These are phyloP conservation scores for Cryptophagus acutangulus DNA, from an alignment of 2,888 invertebrate species.

Conservation along the genomic window DNA sequence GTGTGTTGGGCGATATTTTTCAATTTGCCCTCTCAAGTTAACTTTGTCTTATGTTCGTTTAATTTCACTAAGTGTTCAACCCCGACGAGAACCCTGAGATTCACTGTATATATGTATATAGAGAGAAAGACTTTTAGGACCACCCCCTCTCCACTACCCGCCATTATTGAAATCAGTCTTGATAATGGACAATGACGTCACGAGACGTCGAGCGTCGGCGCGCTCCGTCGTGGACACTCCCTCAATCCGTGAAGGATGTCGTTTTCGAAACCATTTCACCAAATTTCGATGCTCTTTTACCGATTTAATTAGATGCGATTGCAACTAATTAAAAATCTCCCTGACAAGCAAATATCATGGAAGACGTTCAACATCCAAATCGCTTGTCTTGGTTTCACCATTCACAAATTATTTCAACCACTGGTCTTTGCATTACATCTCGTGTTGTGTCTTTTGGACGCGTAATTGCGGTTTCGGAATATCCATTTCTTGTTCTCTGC, in stretches of 20 bases:
- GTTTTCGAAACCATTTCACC: too few species aligned
- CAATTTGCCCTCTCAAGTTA: constrained; percentile 37
- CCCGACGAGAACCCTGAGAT: constrained; percentile 42
- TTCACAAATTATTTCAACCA: too few species aligned
- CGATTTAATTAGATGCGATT: too few species aligned
- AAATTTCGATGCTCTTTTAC: too few species aligned
- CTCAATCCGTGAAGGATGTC: constrained; percentile 21
- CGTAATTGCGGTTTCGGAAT: too few species aligned
- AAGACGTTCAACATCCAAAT: too few species aligned
- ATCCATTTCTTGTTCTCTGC: constrained; percentile 17
- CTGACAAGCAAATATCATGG: too few species aligned
- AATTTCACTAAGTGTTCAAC: constrained; percentile 46
- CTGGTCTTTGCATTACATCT: too few species aligned
- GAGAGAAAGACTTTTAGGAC: constrained; percentile 10
- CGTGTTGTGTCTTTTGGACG: too few species aligned
- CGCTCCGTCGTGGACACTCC: constrained; percentile 39
- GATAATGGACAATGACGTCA: constrained; percentile 49
- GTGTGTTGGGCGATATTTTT: constrained; percentile 45
- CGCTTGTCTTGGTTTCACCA: too few species aligned
- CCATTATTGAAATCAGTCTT: constrained; percentile 52
- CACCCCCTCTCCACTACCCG: constrained; percentile 25
- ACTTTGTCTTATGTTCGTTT: constrained; percentile 43
- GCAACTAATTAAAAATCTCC: too few species aligned
- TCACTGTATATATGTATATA: constrained; percentile 37
- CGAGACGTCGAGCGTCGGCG: constrained; percentile 45